Evolutionary conservation across 2,113 vertebrate species (phyloP), one percentile per base, ranked within the genome.

Genomic region (Numenius arquata): DNA sequence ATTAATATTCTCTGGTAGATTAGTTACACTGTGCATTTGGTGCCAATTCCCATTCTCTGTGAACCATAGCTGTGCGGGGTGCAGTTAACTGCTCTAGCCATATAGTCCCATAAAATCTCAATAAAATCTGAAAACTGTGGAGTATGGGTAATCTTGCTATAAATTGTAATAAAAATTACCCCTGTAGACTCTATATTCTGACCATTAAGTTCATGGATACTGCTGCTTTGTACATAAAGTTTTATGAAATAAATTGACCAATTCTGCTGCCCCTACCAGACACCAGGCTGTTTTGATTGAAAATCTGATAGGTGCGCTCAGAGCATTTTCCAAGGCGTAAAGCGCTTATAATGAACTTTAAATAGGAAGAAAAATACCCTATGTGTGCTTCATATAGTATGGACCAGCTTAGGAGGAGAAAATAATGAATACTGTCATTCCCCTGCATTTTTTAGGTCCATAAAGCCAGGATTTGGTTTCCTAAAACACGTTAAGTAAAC

Each of bases 241-340:
- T 98, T 98, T 98, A 98, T 98, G 95, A 98, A 98, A 98, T 97
- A 98, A 98, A 98, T 98, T 19, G 96, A 98, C 97, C 95, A 36
- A 14, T 96, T 97, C 95, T 95, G 43, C 91, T 94, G 85, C 95
- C 92, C 89, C 80, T 95, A 96, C 92, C 67, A 93, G 93, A 90
- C 83, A 97, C 88, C 91, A 94, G 88, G 95, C 94, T 97, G 93
- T 92, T 97, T 96, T 96, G 97, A 98, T 97, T 97, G 97, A 98
- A 97, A 97, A 96, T 88, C 96, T 93, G 96, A 95, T 97, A 90
- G 96, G 63, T 95, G 85, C 58, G 8, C 85, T 88, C 77, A 63
- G 88, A 94, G 41, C 40, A 4, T 96, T 91, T 97, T 96, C 82
- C 32, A 70, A 76, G 26, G 12, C 92, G 88, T 96, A 96, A 98